phyloP scores from a whole-genome alignment of 2,797 vertebrate genomes.

The Coregonus suidteri region DNA sequence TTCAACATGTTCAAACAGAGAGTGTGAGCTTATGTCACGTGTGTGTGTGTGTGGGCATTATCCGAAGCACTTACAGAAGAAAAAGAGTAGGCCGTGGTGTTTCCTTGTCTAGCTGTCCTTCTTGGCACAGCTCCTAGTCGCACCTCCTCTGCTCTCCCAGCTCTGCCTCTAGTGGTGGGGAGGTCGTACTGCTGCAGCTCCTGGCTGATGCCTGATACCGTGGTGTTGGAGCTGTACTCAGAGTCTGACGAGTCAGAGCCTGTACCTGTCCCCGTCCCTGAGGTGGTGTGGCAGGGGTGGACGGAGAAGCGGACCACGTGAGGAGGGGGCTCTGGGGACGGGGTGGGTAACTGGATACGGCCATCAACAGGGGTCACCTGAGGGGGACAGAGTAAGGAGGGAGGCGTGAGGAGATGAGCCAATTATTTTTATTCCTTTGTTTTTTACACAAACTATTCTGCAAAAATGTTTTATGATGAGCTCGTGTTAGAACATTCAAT shows the following conservation, averaged over 20 bases:
- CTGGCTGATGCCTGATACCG: constrained; percentile 88
- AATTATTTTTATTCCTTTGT: neutral
- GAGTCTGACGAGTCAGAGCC: constrained; percentile 93
- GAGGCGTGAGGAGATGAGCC: neutral
- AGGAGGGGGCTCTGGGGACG: constrained; percentile 81
- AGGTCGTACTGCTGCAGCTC: constrained; percentile 84
- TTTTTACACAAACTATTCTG: neutral
- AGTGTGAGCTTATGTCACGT: neutral
- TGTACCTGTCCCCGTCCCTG: constrained; percentile 58
- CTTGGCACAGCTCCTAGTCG: constrained; percentile 70
- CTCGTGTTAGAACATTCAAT: neutral
- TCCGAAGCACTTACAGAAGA: constrained; percentile 53
- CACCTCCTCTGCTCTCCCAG: constrained; percentile 78
- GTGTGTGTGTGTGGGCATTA: neutral
- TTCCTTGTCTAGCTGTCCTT: constrained; percentile 53
- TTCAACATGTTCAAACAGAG: neutral
- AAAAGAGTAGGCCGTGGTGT: constrained; percentile 43
- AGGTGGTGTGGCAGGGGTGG: constrained; percentile 71
- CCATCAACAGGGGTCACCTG: constrained; percentile 88
- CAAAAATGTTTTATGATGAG: neutral
- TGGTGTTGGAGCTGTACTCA: constrained; percentile 93
- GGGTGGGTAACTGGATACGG: constrained; percentile 85
- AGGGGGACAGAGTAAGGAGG: neutral
- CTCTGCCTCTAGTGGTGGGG: constrained; percentile 59
- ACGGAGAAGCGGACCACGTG: constrained; percentile 86